Evolutionary conservation across 2,888 invertebrate genomes (phyloP), one percentile per base, ranked within the genome.

Genomic region (Drosophila colorata): DNA sequence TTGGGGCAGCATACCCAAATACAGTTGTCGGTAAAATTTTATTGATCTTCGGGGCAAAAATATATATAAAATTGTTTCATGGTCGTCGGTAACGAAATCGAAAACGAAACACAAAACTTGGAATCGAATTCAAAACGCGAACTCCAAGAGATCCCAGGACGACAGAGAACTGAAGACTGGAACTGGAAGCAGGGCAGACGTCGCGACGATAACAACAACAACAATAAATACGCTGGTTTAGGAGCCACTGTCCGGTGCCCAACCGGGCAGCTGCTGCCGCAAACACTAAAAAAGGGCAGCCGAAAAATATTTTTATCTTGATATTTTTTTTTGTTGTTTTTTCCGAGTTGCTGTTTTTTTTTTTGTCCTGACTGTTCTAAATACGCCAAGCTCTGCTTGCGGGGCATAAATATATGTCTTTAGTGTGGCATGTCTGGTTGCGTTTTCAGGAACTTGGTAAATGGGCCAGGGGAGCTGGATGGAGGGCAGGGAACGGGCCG

Each of bases 251-350:
- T 79, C 60, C 56, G 33, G 28, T 55, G 60, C 58, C 71, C 59
- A 38, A 41, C 13, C 41, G 16, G 58, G 58, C 71, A 71, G 74
- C 76, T 71, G 75, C 75, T 44, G 71, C 43, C 43, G 53, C 53
- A 40, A 70, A 63, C 51, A 55, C 67, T 70, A 77, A 77, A 82
- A 80, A 86, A 87, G 83, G 85, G 83, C 83, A 74, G 61, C 69
- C 74, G 71, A 80, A 81, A 82, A 85, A 86, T 85, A 87, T 80
- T 82, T 86, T 85, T 85, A 86, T 87, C 87, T 86, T 86, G 87
- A 86, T 85, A 80, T 80, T 81, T 72, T 80, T 81, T 72, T 73
- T 23, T 69, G 53, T 37, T 52, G 9, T 67, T 47, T 47, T 67
- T 37, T 28, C n/a, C 53, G 2, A 40, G 38, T 67, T 57, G 44